Evolutionary conservation across 2,888 invertebrate species (phyloP).

Genomic region (Oscheius sp.): DNA sequence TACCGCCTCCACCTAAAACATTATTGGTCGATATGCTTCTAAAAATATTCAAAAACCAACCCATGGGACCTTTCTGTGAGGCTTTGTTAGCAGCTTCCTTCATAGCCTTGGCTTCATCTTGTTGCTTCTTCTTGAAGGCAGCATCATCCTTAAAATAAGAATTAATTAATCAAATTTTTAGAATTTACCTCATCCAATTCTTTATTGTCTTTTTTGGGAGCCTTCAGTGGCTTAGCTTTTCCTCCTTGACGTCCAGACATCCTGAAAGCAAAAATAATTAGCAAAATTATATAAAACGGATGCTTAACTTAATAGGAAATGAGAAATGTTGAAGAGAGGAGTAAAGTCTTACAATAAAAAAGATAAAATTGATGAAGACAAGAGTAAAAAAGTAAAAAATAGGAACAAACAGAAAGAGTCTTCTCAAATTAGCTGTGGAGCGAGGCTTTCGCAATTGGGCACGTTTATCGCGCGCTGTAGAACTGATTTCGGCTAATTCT

Average conservation of each 20-base stretch:
- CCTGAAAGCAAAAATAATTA: slow-evolving; percentile 32
- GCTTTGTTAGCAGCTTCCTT: slow-evolving; percentile 66
- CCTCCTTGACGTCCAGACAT: slow-evolving; percentile 69
- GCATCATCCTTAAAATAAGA: slow-evolving; percentile 60
- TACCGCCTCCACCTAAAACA: slow-evolving; percentile 62
- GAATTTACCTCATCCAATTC: slow-evolving; percentile 54
- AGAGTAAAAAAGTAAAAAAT: neutral
- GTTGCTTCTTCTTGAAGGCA: slow-evolving; percentile 68
- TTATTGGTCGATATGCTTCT: no score
- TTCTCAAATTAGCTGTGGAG: neutral
- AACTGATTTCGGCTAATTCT: neutral
- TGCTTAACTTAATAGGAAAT: no score
- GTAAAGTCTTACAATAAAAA: no score
- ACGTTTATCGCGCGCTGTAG: neutral
- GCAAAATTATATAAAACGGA: neutral
- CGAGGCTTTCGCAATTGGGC: slow-evolving; percentile 12
- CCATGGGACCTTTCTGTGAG: slow-evolving; percentile 63
- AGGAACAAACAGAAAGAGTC: neutral
- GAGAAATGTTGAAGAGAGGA: no score
- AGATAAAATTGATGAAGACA: neutral
- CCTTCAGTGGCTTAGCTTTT: slow-evolving; percentile 67
- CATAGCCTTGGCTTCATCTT: slow-evolving; percentile 66
- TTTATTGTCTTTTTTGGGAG: slow-evolving; percentile 62
- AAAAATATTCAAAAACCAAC: slow-evolving; percentile 33
- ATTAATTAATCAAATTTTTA: no score